phyloP scores from a whole-genome alignment of 1,140 invertebrate species.

The Dreissena polymorpha region DNA sequence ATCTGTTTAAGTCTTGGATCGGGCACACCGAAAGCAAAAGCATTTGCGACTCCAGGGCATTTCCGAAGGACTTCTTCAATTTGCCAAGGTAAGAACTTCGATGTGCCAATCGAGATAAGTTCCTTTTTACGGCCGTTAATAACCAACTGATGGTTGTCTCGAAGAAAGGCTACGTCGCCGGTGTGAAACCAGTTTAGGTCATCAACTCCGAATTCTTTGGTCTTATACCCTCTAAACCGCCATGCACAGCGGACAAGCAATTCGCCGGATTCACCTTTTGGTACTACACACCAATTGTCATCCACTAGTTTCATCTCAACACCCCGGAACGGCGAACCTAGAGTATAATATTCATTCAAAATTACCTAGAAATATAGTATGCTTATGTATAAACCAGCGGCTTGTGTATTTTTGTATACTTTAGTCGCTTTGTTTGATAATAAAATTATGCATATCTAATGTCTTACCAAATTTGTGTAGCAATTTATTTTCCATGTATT shows the following conservation, averaged over 20 bases:
- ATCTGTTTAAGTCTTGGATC: constrained; percentile 27
- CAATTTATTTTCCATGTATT: neutral
- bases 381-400: too few relatives aligned
- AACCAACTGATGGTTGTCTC: constrained; percentile 16
- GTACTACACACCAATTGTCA: constrained; percentile 31
- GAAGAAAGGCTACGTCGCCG: constrained; percentile 40
- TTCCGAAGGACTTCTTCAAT: constrained; percentile 24
- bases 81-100: constrained; percentile 47
- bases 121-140: constrained; percentile 36
- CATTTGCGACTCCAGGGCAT: constrained; percentile 18
- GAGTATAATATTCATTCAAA: too few relatives aligned
- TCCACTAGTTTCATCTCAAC: constrained; percentile 55
- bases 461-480: too few relatives aligned
- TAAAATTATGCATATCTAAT: too few relatives aligned
- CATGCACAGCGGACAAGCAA: constrained; percentile 18
- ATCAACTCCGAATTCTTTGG: constrained; percentile 30
- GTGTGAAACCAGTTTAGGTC: constrained; percentile 49
- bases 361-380: too few relatives aligned
- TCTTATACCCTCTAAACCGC: constrained; percentile 18
- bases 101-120: constrained; percentile 28
- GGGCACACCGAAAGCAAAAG: constrained; percentile 49
- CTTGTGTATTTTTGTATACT: too few relatives aligned
- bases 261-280: constrained; percentile 32
- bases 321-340: constrained; percentile 38
- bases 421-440: too few relatives aligned